Base-by-base conservation (phyloP, 2,888 invertebrate species). In the Caenorhabditis sp. region DNA sequence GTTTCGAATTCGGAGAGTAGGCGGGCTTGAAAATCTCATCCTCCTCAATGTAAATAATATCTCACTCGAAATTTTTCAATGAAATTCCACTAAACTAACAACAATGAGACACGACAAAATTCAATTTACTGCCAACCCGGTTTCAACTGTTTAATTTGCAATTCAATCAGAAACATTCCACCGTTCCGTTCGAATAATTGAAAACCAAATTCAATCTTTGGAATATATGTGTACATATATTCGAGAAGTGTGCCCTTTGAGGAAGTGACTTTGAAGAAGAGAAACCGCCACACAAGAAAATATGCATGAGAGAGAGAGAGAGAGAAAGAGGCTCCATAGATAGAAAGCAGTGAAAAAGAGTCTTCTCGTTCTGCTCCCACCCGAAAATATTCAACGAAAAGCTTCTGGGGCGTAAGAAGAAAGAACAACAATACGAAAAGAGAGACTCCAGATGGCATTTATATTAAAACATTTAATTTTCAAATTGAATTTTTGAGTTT, bases 11-110 rank as follows among this genome's bases (percentile, higher is more conserved):
- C 14, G 38, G 38, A 54, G 49, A 19, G 26, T 26, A 10, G 63
- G 35, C 77, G 69, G 28, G n/a, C n/a, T 28, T 51, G 54, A 56
- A 70, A 56, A 59, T 66, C 66, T 51, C 77, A 63, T 54, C 59
- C 41, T 61, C 59, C 63, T 61, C 61, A 70, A 77, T n/a, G 69
- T 63, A 77, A 77, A 77, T 54, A 68, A 54, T 70, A 54, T 69
- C 63, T 63, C 58, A 68, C 61, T n/a, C n/a, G 47, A 26, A 64
- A 38, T 76, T 76, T 76, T 59, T 51, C 38, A 22, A 14, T 31
- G 35, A 59, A 76, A 66, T 75, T 64, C 76, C n/a, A 61, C 76
- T 68, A 68, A 76, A 76, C 76, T 58, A 76, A 76, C 76, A 75
- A 38, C 58, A 38, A 56, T 44, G 56, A n/a, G n/a, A 75, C 49